These are phyloP conservation scores for Arenaria interpres DNA, from an alignment of 2,113 vertebrate species.

Conservation along the genomic window DNA sequence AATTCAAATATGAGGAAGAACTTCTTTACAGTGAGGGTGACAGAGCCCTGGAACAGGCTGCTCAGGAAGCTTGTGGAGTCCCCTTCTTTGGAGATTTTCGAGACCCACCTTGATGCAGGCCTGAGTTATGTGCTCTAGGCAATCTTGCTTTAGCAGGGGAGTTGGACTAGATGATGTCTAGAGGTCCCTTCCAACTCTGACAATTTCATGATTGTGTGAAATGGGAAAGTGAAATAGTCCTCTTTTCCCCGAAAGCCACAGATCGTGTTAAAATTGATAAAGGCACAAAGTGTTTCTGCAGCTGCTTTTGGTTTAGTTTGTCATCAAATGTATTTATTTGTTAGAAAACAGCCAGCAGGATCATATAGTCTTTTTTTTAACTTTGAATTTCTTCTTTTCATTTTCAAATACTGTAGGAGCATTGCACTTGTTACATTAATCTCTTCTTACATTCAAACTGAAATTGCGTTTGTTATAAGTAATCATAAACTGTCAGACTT, in stretches of 20 bases:
- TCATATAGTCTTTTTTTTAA: not conserved
- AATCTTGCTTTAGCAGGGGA: too few relatives aligned
- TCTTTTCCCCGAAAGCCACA: not conserved
- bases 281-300: not conserved
- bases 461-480: conserved; percentile 61
- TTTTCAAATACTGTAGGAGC: not conserved
- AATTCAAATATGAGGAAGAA: too few relatives aligned
- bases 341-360: not conserved
- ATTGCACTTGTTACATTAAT: conserved; percentile 47
- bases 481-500: conserved; percentile 69
- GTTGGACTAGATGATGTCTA: too few relatives aligned
- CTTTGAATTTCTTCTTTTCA: not conserved
- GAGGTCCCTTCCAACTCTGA: too few relatives aligned
- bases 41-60: too few relatives aligned
- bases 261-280: not conserved
- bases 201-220: too few relatives aligned
- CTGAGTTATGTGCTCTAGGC: too few relatives aligned
- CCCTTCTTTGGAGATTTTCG: too few relatives aligned
- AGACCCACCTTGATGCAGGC: too few relatives aligned
- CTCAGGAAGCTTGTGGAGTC: too few relatives aligned
- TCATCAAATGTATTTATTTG: conserved; percentile 22
- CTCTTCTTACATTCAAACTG: conserved; percentile 47
- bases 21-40: too few relatives aligned
- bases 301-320: not conserved
- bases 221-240: not conserved